Base-by-base conservation (phyloP, 2,797 vertebrate genomes). In the Pempheris klunzingeri region DNA sequence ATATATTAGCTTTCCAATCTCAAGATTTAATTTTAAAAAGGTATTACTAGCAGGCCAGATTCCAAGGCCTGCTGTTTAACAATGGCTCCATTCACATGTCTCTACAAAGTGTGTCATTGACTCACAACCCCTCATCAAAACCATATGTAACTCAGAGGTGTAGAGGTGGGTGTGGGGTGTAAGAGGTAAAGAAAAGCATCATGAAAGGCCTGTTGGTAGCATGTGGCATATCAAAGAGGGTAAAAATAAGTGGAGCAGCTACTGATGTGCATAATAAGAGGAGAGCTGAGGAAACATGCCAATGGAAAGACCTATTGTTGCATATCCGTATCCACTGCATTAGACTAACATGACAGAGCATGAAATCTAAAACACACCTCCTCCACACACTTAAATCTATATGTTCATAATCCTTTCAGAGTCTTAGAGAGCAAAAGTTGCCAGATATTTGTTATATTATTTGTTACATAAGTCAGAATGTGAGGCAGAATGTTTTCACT, bases 31-130 rank as follows among this genome's bases (percentile, higher is more conserved):
- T 84, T 88, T 88, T 81, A 81, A 90, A 90, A 91, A 87, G 85
- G 85, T 61, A 89, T 90, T 84, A 89, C 83, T 20, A 71, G 44
- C 52, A 62, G 79, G 80, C 80, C 68, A 28, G 82, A 67, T 83
- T 88, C 89, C 90, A 87, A 82, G 71, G 76, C 80, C 65, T 39
- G 71, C 67, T 54, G 78, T 77, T 80, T 57, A 90, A 93, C 92
- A 93, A 93, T 90, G 84, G 86, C 87, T 71, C 87, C 77, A 89
- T 93, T 93, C 90, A 92, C 71, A 80, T 71, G 81, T 77, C 76
- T 80, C 79, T 24, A 86, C 85, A 88, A 77, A 88, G 87, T 71
- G 74, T 85, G 81, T 86, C 88, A 88, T 70, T 88, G 85, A 92
- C 78, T 90, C 80, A 52, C 69, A 73, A 85, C 34, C 67, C 47